Conservation (phyloP, 2,797 vertebrate genomes). For the Diglossa cyanea region DNA sequence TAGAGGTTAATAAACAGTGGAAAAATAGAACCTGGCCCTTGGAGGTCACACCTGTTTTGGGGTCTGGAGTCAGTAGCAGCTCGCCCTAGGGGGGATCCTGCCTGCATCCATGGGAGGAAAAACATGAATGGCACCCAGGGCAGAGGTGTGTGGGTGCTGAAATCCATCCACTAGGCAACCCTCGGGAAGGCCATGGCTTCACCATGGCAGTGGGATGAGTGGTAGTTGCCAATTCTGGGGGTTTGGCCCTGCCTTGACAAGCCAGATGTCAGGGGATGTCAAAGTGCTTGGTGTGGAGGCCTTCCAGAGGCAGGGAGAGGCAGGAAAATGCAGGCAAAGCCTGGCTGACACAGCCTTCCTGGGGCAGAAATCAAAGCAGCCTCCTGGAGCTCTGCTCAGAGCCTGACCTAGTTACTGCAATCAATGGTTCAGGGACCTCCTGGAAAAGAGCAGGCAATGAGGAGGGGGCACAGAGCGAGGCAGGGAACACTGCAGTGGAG, state of each 20-base stretch:
- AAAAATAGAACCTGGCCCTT: background rate
- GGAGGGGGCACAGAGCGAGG: background rate
- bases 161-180: background rate
- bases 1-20: slow-evolving; percentile 49
- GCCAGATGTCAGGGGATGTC: background rate
- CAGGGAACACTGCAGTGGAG: rapidly evolving
- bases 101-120: background rate
- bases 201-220: background rate
- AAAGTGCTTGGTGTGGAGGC: background rate
- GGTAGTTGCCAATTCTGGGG: background rate
- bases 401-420: background rate
- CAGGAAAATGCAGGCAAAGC: background rate
- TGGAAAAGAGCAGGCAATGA: background rate
- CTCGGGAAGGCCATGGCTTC: rapidly evolving
- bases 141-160: rapidly evolving
- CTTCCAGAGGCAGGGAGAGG: background rate
- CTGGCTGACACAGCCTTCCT: background rate
- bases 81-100: rapidly evolving
- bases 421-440: background rate
- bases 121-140: rapidly evolving
- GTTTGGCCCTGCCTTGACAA: background rate
- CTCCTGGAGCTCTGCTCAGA: background rate
- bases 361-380: background rate
- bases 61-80: background rate
- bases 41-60: slow-evolving; percentile 24